phyloP scores from a whole-genome alignment of 2,888 invertebrate genomes.

The Gryllus longicercus region DNA sequence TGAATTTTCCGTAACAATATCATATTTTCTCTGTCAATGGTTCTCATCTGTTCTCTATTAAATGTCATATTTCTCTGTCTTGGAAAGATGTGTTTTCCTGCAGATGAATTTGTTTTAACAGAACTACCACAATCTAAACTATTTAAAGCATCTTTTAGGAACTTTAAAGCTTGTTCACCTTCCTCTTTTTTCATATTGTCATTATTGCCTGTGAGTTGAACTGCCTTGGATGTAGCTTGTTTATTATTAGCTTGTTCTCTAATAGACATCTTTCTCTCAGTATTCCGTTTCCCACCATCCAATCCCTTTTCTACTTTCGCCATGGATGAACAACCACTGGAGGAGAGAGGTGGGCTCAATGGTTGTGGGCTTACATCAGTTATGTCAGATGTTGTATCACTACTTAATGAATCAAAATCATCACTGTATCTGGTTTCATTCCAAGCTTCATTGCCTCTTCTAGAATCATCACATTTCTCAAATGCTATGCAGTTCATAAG shows the following conservation, averaged over 20 bases:
- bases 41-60: conserved; percentile 17
- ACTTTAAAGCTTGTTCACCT: not conserved
- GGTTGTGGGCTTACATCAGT: not conserved
- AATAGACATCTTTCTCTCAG: not conserved
- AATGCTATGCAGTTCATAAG: not conserved
- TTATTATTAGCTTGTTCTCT: not conserved
- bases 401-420: conserved; percentile 17
- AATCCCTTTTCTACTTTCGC: not conserved
- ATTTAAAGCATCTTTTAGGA: not conserved
- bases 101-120: not conserved
- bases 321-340: not conserved
- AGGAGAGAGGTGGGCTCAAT: not conserved
- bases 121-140: not conserved
- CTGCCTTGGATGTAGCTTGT: not conserved
- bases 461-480: not conserved
- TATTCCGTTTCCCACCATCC: not conserved
- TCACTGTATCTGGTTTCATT: conserved; percentile 6
- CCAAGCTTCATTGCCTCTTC: not conserved
- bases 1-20: not conserved
- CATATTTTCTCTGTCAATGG: not conserved
- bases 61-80: not conserved
- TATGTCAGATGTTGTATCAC: not conserved
- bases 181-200: not conserved
- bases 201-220: not conserved
- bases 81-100: not conserved